phyloP scores from a whole-genome alignment of 2,113 vertebrate genomes.

The Phylloscopus trochiloides region DNA sequence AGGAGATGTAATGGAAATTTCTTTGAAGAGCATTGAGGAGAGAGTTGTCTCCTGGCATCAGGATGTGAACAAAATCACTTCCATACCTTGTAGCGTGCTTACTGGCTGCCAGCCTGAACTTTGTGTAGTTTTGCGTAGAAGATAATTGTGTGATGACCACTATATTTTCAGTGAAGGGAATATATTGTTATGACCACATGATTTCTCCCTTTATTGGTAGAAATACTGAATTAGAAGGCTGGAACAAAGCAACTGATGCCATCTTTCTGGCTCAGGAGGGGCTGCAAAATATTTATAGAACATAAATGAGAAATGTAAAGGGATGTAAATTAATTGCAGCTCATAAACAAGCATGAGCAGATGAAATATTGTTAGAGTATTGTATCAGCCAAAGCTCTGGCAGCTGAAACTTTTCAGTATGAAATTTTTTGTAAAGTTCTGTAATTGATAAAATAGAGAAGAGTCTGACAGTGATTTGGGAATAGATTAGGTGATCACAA shows the following conservation, averaged over 20 bases:
- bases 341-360: neutral
- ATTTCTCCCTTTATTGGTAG: neutral
- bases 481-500: neutral
- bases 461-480: neutral
- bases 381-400: neutral
- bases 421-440: neutral
- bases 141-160: neutral
- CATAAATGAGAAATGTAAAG: neutral
- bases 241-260: neutral
- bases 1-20: neutral
- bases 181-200: fast-evolving
- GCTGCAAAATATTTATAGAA: neutral
- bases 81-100: neutral
- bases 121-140: neutral
- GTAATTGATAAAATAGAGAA: neutral
- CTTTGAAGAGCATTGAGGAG: neutral
- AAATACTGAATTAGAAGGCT: neutral
- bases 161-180: neutral
- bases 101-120: neutral
- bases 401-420: neutral
- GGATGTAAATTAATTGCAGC: neutral
- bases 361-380: neutral
- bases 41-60: neutral
- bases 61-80: neutral
- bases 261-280: neutral